Base-by-base conservation (phyloP, 92 coral and sea anemone genomes). In the Palythoa grandiflora region DNA sequence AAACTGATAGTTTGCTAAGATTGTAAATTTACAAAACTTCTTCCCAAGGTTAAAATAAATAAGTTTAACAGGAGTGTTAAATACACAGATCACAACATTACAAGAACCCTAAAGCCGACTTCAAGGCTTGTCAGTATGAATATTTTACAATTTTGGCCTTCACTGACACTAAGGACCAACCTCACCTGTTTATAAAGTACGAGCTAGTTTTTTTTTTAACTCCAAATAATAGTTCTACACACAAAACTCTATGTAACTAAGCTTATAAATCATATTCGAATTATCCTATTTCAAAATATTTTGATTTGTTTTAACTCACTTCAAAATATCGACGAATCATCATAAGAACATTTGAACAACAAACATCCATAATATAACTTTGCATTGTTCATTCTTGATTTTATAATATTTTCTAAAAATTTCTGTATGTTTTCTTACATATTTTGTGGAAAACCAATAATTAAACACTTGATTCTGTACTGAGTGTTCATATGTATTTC, bases 21-120 rank as follows among this genome's bases (percentile, higher is more conserved):
- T 93, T 91, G 98, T 90, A 95, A 93, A 93, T 95, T 95, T 95
- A 95, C 98, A 95, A 94, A 94, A 93, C 92, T 93, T 89, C 88
- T 95, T 91, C 94, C 92, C 92, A 90, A 90, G 90, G 70, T 96
- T 93, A 89, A 87, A 93, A 95, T 95, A 95, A 95, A 95, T 95
- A 95, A 94, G 84, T 84, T 93, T 90, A 92, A 92, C 87, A 87
- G 86, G 78, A 89, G 95, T 85, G 96, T 88, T 95, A 95, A 95
- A 95, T 95, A 95, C 94, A 84, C 93, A 87, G 90, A 75, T 85
- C 93, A 89, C 90, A 66, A 66, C 86, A 81, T 66, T 63, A 47
- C 74, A 21, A 20, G 60, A 81, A 66, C 86, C 66, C 61, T 48
- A 81, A 81, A 28, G 28, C 28, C 86, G 38, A 81, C 75, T 81